Conservation (phyloP, 2,888 invertebrate genomes). For the Plagodis pulveraria region DNA sequence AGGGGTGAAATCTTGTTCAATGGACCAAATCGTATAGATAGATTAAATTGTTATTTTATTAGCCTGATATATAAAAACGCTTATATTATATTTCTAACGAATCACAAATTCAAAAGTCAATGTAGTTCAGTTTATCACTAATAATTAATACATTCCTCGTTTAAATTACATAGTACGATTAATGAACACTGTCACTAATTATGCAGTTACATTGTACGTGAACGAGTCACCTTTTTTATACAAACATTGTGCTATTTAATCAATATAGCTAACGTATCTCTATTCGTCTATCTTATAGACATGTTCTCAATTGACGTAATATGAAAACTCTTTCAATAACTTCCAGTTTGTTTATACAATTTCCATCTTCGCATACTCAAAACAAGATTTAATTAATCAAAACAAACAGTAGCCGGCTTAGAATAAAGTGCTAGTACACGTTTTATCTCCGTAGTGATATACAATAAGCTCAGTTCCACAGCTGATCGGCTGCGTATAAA, state of each 20-base stretch:
- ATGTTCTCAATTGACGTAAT: conserved; percentile 10
- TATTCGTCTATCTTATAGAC: conserved; percentile 6
- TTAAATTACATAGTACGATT: conserved; percentile 13
- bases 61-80: no score
- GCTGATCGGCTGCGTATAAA: conserved; percentile 68
- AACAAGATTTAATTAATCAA: conserved; percentile 25
- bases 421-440: conserved; percentile 8
- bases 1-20: no score
- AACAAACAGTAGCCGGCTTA: conserved; percentile 18
- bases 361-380: conserved; percentile 20
- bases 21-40: no score
- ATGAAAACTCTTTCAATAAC: conserved; percentile 18
- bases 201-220: conserved; percentile 5
- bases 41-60: no score
- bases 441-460: conserved; percentile 5
- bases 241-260: conserved; percentile 9
- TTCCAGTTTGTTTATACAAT: conserved; percentile 23
- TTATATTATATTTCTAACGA: no score
- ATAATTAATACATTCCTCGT: conserved; percentile 2
- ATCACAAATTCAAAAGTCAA: no score
- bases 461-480: conserved; percentile 42
- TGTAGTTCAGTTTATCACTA: background rate
- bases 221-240: conserved; percentile 1
- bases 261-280: conserved; percentile 2
- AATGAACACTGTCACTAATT: conserved; percentile 8